These are phyloP conservation scores for Neodiprion pinetum DNA, from an alignment of 1,140 invertebrate genomes.

Conservation along the genomic window DNA sequence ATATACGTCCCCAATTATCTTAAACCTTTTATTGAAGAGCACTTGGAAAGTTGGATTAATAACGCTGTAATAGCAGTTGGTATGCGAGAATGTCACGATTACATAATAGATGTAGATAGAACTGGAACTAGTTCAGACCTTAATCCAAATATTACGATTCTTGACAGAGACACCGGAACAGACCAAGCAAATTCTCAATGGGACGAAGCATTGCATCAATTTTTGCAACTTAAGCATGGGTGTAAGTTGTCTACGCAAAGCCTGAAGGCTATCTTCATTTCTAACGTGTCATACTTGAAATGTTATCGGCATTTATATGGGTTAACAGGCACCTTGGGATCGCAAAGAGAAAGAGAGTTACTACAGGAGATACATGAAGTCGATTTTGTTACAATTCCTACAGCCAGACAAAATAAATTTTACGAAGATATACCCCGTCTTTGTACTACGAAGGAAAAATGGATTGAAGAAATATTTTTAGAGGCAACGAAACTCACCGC, in stretches of 20 bases:
- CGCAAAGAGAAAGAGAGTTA: slow-evolving; percentile 37
- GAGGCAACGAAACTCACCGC: slow-evolving; percentile 14
- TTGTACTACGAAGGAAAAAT: slow-evolving; percentile 23
- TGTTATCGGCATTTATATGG: slow-evolving; percentile 47
- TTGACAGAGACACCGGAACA: slow-evolving; percentile 56
- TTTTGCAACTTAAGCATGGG: slow-evolving; percentile 57
- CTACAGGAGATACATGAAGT: slow-evolving; percentile 39
- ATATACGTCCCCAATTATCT: slow-evolving; percentile 34
- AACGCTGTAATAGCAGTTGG: slow-evolving; percentile 33
- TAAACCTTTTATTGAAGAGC: slow-evolving; percentile 31
- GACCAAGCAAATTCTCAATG: slow-evolving; percentile 50
- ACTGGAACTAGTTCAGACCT: slow-evolving; percentile 37
- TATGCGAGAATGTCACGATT: slow-evolving; percentile 32
- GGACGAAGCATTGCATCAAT: slow-evolving; percentile 55
- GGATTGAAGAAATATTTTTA: slow-evolving; percentile 18
- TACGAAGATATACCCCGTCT: slow-evolving; percentile 31
- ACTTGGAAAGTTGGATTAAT: slow-evolving; percentile 32
- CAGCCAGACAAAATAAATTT: slow-evolving; percentile 36
- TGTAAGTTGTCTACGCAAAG: slow-evolving; percentile 46
- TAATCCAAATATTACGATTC: slow-evolving; percentile 42
- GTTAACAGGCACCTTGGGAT: slow-evolving; percentile 52
- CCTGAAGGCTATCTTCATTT: slow-evolving; percentile 53
- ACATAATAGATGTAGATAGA: slow-evolving; percentile 39
- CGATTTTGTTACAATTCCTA: slow-evolving; percentile 43
- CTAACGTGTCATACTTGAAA: slow-evolving; percentile 53